Conservation (phyloP, 2,797 vertebrate species). For the Rhinoraja longicauda region DNA sequence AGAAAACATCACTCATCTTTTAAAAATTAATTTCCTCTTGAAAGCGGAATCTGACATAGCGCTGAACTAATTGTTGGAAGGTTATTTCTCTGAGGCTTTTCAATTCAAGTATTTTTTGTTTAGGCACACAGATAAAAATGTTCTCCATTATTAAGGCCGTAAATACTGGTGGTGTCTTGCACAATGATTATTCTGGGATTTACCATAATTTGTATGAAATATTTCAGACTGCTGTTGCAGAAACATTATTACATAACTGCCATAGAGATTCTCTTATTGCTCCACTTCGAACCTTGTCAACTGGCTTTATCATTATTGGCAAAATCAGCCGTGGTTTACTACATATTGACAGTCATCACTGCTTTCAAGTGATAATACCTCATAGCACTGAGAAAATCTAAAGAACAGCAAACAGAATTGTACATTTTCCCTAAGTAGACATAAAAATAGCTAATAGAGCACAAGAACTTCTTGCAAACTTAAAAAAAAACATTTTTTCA, state of each 20-base stretch:
- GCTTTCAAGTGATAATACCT: background rate
- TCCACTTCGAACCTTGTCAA: background rate
- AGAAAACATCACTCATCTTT: background rate
- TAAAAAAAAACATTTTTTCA: background rate
- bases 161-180: constrained; percentile 11
- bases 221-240: constrained; percentile 3
- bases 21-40: background rate
- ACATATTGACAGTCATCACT: background rate
- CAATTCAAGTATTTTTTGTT: background rate
- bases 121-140: background rate
- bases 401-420: background rate
- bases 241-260: constrained; percentile 18
- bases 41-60: background rate
- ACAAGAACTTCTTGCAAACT: background rate
- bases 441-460: background rate
- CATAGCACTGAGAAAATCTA: background rate
- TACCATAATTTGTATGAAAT: background rate
- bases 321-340: background rate
- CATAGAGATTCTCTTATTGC: background rate
- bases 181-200: background rate
- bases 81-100: background rate
- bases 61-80: background rate
- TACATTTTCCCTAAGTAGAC: background rate
- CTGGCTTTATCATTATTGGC: no score
- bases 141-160: constrained; percentile 15